phyloP scores from a whole-genome alignment of 2,888 invertebrate genomes.

The Diploptera punctata region DNA sequence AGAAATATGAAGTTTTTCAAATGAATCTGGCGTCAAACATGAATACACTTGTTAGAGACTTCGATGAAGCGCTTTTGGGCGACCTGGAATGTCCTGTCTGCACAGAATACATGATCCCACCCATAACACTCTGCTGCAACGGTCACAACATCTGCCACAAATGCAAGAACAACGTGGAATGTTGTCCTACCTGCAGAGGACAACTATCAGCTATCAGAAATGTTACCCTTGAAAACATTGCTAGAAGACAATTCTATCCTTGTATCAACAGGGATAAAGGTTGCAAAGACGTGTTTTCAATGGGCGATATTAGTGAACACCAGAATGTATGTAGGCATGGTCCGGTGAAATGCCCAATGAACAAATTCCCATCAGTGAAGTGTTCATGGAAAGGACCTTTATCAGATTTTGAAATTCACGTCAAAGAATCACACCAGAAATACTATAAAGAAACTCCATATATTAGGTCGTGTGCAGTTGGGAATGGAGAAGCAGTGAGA shows the following conservation, averaged over 20 bases:
- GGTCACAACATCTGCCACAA: conserved; percentile 7
- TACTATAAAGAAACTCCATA: not conserved
- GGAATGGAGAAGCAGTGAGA: conserved; percentile 3
- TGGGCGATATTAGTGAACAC: not conserved
- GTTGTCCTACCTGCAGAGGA: conserved; percentile 8
- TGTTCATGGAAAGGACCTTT: not conserved
- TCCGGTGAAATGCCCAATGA: not conserved
- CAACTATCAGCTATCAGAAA: not conserved
- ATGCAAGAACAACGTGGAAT: not conserved
- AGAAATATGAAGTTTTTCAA: too few species aligned
- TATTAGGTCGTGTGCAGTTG: not conserved
- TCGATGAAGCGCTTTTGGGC: not conserved
- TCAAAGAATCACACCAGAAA: not conserved
- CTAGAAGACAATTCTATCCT: not conserved
- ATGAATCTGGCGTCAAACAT: too few species aligned
- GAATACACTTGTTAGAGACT: not conserved
- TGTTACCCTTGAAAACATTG: not conserved
- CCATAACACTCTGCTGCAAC: not conserved
- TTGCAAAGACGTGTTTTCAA: not conserved
- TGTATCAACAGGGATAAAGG: not conserved
- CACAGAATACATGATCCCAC: not conserved
- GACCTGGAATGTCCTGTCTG: conserved; percentile 12
- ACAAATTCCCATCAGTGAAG: not conserved
- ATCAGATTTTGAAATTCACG: not conserved
- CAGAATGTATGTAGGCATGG: not conserved